Evolutionary conservation across 2,113 vertebrate species (phyloP).

Genomic region (Bucco capensis): DNA sequence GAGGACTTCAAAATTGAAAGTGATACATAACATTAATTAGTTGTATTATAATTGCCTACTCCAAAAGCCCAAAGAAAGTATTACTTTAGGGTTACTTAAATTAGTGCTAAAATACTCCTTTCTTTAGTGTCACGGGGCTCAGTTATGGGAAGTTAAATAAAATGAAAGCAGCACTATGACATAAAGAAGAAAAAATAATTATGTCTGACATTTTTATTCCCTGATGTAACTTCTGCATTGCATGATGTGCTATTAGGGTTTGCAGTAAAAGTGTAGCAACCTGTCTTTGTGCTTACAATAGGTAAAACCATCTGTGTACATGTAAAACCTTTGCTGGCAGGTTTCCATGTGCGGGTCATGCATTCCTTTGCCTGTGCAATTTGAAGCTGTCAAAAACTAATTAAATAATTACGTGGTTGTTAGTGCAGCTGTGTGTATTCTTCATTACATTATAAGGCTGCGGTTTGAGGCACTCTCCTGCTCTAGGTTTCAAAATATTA

Average conservation of each 20-base stretch:
- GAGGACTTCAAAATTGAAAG: background rate
- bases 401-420: conserved; percentile 74
- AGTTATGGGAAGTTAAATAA: background rate
- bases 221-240: background rate
- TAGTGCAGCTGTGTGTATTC: conserved; percentile 73
- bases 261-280: conserved; percentile 28
- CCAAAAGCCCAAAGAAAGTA: background rate
- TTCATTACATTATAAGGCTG: conserved; percentile 60
- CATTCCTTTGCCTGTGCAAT: conserved; percentile 64
- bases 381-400: conserved; percentile 75
- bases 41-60: background rate
- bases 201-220: background rate
- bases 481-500: conserved; percentile 70
- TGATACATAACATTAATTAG: background rate
- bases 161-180: background rate
- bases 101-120: background rate
- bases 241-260: background rate
- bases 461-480: conserved; percentile 59
- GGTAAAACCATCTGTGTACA: conserved; percentile 18
- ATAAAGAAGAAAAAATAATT: conserved; percentile 5
- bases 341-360: conserved; percentile 46
- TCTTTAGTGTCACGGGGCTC: background rate
- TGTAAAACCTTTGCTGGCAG: conserved; percentile 58
- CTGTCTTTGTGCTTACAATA: conserved; percentile 40
- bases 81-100: conserved; percentile 1